Percentiles rank a stretch among this genome's conserved stretches.
Conservation (phyloP, 2,797 vertebrate species). For the Falco naumanni region DNA sequence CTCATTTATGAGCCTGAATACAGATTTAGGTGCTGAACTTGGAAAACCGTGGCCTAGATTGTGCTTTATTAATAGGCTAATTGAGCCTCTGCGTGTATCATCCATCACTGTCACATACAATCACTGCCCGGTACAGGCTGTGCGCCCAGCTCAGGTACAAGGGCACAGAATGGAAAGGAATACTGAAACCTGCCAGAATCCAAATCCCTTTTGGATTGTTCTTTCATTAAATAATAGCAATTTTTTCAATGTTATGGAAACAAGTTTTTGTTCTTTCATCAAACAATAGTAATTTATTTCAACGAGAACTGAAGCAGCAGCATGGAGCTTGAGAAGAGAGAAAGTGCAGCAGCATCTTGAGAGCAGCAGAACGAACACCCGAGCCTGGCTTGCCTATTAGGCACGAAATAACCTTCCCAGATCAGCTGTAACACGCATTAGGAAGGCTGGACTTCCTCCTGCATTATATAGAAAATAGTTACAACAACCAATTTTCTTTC, state of each 20-base stretch:
- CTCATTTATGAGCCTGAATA: background rate
- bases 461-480: accelerated
- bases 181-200: background rate
- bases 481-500: background rate
- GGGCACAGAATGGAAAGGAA: background rate
- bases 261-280: background rate
- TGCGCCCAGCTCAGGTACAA: background rate
- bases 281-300: background rate
- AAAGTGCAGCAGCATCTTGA: background rate
- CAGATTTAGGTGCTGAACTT: background rate
- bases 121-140: background rate
- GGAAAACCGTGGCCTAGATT: background rate
- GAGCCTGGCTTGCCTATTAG: background rate
- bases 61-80: background rate
- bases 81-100: background rate
- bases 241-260: background rate
- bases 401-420: accelerated
- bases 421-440: accelerated
- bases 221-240: background rate
- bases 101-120: background rate
- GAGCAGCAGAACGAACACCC: background rate
- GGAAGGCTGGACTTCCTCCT: background rate
- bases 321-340: background rate
- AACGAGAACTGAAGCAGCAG: background rate
- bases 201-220: background rate